Evolutionary conservation across 2,797 vertebrate species (phyloP), one percentile per base, ranked within the genome.

Genomic region (Gymnocypris eckloni): DNA sequence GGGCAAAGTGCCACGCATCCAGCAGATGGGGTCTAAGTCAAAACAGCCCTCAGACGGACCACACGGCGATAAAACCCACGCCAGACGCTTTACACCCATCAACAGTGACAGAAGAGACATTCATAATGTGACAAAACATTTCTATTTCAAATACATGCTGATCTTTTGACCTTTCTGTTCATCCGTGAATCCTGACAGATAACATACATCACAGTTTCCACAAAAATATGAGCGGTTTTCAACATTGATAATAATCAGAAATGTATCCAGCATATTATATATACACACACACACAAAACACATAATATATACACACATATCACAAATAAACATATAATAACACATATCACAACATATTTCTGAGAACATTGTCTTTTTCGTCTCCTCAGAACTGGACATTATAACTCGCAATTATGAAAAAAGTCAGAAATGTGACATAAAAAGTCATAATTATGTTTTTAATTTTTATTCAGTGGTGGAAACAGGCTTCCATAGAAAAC

Each of bases 1-100:
- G 69, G 85, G 70, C 77, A 83, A 25, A 50, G 54, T 54, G 75
- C 82, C 85, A 90, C 92, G 92, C 89, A 92, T 90, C 89, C 89
- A 91, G 89, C 94, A 95, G 94, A 95, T 95, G 94, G 93, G 92
- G 92, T 89, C 89, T 95, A 93, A 66, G 69, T 81, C 81, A 77
- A 86, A 13, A 81, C 85, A 72, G 73, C 22, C 77, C 39, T 48
- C 72, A 86, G 80, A 86, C 80, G 11, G 59, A 82, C 82, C 22
- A 86, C 59, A 86, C 85, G 43, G 69, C 64, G 25, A 73, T 61
- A 78, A n/a, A 61, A 48, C 72, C 37, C 20, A 9, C 41, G 0
- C 28, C 11, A 16, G 25, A 9, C 37, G 12, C 59, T 28, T 28
- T 2, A 15, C 25, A 6, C 71, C 5, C n/a, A 13, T 28, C 22